Evolutionary conservation across 2,113 vertebrate genomes (phyloP).

Genomic region (Hemibagrus wyckioides): DNA sequence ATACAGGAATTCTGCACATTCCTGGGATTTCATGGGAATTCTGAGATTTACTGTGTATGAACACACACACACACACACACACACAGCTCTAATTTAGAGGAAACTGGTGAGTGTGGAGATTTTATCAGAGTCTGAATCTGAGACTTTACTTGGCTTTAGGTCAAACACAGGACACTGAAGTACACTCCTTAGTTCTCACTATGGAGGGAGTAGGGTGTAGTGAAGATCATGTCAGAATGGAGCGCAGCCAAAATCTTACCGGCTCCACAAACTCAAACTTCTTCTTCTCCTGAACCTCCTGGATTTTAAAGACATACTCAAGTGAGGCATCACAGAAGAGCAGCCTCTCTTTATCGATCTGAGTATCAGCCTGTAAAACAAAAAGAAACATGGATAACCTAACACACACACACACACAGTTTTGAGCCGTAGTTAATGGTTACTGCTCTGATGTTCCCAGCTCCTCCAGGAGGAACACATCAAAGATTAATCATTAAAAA

Average conservation of each 20-base stretch:
- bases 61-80: not conserved
- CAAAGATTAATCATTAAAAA: not conserved
- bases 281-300: conserved; percentile 98
- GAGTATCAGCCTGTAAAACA: conserved; percentile 84
- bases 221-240: not conserved
- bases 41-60: not conserved
- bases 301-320: conserved; percentile 98
- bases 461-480: not conserved
- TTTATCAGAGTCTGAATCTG: too few species aligned
- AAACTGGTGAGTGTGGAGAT: not conserved
- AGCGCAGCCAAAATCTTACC: conserved; percentile 69
- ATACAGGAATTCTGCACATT: not conserved
- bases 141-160: not conserved
- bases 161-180: not conserved
- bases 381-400: conserved; percentile 22
- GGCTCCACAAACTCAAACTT: conserved; percentile 99
- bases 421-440: conserved; percentile 37
- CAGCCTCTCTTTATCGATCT: conserved; percentile 90
- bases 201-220: not conserved
- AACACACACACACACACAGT: conserved; percentile 3
- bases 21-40: not conserved
- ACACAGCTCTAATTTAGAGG: not conserved
- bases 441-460: conserved; percentile 17
- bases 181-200: not conserved
- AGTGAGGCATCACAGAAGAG: conserved; percentile 94